Conservation (phyloP, 2,888 invertebrate genomes). For the Scaptodrosophila latifasciaeformis region DNA sequence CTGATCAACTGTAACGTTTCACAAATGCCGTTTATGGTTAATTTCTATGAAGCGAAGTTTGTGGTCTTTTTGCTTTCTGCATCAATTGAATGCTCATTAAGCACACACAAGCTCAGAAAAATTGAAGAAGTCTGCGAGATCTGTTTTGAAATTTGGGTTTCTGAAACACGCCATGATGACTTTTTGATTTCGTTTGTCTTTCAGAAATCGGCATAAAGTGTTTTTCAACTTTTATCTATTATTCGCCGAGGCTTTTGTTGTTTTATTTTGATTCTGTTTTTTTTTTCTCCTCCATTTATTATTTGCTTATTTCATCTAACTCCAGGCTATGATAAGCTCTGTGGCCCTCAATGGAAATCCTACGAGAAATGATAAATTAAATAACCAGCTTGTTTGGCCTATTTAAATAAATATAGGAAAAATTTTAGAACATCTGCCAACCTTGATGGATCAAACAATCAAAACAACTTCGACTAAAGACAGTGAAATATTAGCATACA, state of each 20-base stretch:
- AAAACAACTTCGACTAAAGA: neutral
- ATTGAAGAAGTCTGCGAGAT: slow-evolving; percentile 17
- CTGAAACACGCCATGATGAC: slow-evolving; percentile 58
- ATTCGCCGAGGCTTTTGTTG: slow-evolving; percentile 2
- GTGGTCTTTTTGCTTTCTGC: slow-evolving; percentile 39
- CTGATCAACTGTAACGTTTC: slow-evolving; percentile 51
- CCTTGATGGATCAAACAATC: too few species aligned
- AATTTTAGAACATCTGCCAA: too few species aligned
- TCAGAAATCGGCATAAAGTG: slow-evolving; percentile 38
- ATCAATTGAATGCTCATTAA: slow-evolving; percentile 66
- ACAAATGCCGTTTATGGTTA: slow-evolving; percentile 45
- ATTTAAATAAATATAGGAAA: too few species aligned
- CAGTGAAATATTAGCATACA: slow-evolving; percentile 29
- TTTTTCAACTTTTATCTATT: slow-evolving; percentile 25
- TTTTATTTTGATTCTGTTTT: slow-evolving; percentile 12
- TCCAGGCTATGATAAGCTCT: slow-evolving; percentile 16
- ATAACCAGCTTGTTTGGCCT: too few species aligned
- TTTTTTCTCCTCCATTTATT: slow-evolving; percentile 21
- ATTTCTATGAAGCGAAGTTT: slow-evolving; percentile 8
- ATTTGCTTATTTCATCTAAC: slow-evolving; percentile 15
- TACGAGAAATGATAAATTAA: too few species aligned
- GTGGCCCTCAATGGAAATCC: too few species aligned
- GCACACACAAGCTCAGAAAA: slow-evolving; percentile 52
- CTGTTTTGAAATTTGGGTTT: slow-evolving; percentile 18
- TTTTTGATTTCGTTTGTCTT: slow-evolving; percentile 49